These are phyloP conservation scores for Luperina testacea DNA, from an alignment of 2,888 invertebrate species.

Conservation along the genomic window DNA sequence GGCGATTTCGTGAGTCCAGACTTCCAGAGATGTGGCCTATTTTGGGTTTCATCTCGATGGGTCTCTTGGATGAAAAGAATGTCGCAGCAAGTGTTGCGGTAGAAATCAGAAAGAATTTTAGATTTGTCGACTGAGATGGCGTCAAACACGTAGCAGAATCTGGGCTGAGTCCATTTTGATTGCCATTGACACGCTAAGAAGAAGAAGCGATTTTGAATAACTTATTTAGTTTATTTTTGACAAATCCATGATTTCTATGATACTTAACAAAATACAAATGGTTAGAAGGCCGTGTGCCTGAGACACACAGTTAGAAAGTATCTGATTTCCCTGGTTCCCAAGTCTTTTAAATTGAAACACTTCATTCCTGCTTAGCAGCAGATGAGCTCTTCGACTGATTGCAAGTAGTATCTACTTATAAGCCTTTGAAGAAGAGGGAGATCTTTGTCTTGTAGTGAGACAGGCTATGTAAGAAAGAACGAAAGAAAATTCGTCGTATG, in stretches of 20 bases:
- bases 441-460: background rate
- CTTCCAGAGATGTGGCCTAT: no score
- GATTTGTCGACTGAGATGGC: no score
- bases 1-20: no score
- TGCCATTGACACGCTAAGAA: no score
- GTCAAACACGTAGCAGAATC: no score
- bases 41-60: background rate
- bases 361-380: background rate
- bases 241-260: background rate
- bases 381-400: background rate
- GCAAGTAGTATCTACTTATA: background rate
- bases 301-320: background rate
- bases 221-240: background rate
- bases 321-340: background rate
- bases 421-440: no score
- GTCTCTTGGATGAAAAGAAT: background rate
- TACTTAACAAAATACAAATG: background rate
- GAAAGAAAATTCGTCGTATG: no score
- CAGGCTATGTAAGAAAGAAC: background rate
- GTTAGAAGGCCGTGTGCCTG: background rate
- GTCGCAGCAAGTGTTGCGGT: background rate
- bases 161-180: no score
- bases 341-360: background rate
- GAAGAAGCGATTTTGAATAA: background rate
- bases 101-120: no score